phyloP scores from a whole-genome alignment of 2,113 vertebrate species.

The Salvelinus namaycush region DNA sequence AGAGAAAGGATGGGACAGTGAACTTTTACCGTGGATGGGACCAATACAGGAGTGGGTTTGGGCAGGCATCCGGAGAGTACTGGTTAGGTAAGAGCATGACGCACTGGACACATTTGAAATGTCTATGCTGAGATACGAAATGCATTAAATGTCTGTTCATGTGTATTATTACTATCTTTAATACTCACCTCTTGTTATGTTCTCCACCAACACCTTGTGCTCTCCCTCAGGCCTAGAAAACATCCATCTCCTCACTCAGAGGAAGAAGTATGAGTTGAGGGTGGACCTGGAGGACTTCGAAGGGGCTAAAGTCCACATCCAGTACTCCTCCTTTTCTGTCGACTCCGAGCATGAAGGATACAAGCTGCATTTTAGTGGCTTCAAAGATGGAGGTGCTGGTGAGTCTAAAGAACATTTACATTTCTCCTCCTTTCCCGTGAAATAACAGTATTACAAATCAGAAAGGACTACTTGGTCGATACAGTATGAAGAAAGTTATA shows the following conservation, averaged over 20 bases:
- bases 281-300: conserved; percentile 78
- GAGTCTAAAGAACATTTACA: neutral
- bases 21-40: conserved; percentile 78
- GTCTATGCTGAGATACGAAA: neutral
- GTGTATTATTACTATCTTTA: neutral
- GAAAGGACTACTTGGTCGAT: neutral
- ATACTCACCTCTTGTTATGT: neutral
- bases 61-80: conserved; percentile 73
- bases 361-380: conserved; percentile 66
- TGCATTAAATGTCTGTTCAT: no score
- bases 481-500: neutral
- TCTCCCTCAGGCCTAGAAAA: conserved; percentile 72
- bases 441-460: neutral
- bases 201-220: neutral
- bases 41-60: conserved; percentile 75
- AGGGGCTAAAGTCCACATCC: conserved; percentile 56
- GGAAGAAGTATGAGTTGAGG: conserved; percentile 71
- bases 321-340: conserved; percentile 71
- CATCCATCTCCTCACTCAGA: conserved; percentile 70
- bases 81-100: conserved; percentile 69
- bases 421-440: neutral
- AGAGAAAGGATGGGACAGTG: conserved; percentile 73
- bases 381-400: conserved; percentile 76
- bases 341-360: conserved; percentile 72
- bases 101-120: neutral